Conservation (phyloP, 1,140 invertebrate genomes). For the Proctacanthus coquilletti region DNA sequence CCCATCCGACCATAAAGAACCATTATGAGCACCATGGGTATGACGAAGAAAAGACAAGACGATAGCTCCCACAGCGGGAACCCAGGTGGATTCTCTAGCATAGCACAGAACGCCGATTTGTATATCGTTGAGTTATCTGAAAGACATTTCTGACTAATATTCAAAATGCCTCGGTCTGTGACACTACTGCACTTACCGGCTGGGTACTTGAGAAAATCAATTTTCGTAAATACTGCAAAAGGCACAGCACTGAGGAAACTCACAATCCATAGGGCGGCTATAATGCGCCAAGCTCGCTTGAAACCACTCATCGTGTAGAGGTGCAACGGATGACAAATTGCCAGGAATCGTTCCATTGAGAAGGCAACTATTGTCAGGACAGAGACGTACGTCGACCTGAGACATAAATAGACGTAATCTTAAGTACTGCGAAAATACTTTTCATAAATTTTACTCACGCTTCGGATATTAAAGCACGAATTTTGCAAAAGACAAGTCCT, state of each 20-base stretch:
- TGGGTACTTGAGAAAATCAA: conserved; percentile 56
- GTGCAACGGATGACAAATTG: conserved; percentile 79
- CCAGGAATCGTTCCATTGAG: conserved; percentile 73
- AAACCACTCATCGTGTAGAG: conserved; percentile 65
- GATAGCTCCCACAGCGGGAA: conserved; percentile 65
- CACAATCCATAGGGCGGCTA: conserved; percentile 60
- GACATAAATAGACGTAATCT: not conserved
- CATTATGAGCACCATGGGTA: conserved; percentile 64
- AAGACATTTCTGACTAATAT: no score
- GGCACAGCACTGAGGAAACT: conserved; percentile 63
- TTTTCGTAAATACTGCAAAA: conserved; percentile 51
- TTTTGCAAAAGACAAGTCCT: conserved; percentile 67
- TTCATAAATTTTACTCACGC: conserved; percentile 42
- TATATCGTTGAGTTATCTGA: conserved; percentile 31
- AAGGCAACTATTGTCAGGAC: conserved; percentile 83
- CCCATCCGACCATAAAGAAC: conserved; percentile 66
- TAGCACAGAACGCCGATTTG: conserved; percentile 63
- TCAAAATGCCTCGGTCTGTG: no score
- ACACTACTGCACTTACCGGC: conserved; percentile 38
- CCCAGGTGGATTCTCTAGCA: conserved; percentile 42
- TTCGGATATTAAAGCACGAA: conserved; percentile 71
- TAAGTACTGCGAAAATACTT: not conserved
- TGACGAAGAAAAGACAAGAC: conserved; percentile 64
- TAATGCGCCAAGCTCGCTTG: conserved; percentile 63
- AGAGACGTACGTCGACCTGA: conserved; percentile 72